These are phyloP conservation scores for Xyrauchen texanus DNA, from an alignment of 2,113 vertebrate species.

Conservation along the genomic window DNA sequence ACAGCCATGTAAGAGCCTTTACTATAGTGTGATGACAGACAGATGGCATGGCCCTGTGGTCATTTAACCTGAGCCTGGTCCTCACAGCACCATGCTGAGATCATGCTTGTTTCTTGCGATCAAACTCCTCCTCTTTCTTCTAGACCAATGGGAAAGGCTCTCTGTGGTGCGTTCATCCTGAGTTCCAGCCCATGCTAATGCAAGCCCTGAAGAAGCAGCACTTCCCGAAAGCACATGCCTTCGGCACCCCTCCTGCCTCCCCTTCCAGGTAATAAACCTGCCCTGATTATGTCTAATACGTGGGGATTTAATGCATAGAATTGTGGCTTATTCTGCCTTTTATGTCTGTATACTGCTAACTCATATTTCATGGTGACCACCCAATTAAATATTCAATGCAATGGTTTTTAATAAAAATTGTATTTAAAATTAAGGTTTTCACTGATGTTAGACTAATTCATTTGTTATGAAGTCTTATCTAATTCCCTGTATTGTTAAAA, in stretches of 20 bases:
- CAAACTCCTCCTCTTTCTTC: conserved; percentile 46
- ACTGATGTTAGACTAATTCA: too few species aligned
- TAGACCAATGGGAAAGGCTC: conserved; percentile 98
- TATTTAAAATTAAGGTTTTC: too few species aligned
- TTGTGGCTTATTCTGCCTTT: too few species aligned
- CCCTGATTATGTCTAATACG: neutral
- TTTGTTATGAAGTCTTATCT: too few species aligned
- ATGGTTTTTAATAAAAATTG: too few species aligned
- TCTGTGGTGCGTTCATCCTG: conserved; percentile 96
- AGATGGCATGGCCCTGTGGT: conserved; percentile 28
- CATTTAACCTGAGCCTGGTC: conserved; percentile 38
- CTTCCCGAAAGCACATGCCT: conserved; percentile 87
- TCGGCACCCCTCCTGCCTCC: conserved; percentile 89
- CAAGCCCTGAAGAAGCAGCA: conserved; percentile 98
- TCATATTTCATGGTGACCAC: too few species aligned
- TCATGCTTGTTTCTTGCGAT: conserved; percentile 34
- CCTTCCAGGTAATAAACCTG: conserved; percentile 80
- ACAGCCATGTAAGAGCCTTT: neutral
- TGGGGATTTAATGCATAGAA: neutral
- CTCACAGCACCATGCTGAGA: conserved; percentile 17
- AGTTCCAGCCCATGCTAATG: conserved; percentile 94
- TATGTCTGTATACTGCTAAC: neutral
- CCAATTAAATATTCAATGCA: too few species aligned
- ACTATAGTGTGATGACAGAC: neutral
- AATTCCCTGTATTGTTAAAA: too few species aligned